Percentiles rank a stretch among this genome's conserved stretches.
Evolutionary conservation across 2,888 invertebrate species (phyloP).

Genomic region (Rhagophthalmus giganteus): DNA sequence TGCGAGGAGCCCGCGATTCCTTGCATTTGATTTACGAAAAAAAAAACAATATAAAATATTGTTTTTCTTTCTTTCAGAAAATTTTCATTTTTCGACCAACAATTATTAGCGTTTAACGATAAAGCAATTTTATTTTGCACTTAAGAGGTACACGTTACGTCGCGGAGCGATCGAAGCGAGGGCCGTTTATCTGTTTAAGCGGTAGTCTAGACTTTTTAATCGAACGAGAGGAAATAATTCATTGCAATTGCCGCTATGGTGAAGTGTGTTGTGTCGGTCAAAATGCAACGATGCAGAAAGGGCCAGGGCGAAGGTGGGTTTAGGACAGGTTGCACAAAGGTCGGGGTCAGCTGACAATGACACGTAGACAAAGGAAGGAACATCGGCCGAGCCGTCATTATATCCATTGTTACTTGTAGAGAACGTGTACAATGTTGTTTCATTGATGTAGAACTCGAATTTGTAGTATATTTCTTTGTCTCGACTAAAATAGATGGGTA

Average conservation of each 20-base stretch:
- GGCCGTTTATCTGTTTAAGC: too few relatives aligned
- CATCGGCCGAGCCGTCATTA: constrained; percentile 56
- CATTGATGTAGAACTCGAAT: constrained; percentile 35
- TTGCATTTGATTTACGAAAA: too few relatives aligned
- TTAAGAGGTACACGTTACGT: too few relatives aligned
- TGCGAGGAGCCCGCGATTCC: too few relatives aligned
- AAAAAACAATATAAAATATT: too few relatives aligned
- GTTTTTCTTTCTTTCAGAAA: too few relatives aligned
- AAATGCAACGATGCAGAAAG: constrained; percentile 57
- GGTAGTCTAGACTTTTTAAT: too few relatives aligned
- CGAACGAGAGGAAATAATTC: constrained; percentile 31
- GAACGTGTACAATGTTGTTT: constrained; percentile 50
- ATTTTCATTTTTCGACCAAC: too few relatives aligned
- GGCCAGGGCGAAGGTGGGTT: constrained; percentile 43
- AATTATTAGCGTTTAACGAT: too few relatives aligned
- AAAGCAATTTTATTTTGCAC: too few relatives aligned
- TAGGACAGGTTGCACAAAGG: constrained; percentile 53
- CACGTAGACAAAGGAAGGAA: constrained; percentile 80
- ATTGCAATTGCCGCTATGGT: constrained; percentile 33
- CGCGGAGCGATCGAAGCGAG: too few relatives aligned
- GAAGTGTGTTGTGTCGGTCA: constrained; percentile 53
- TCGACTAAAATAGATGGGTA: constrained; percentile 29
- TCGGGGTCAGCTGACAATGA: constrained; percentile 63
- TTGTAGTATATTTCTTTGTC: constrained; percentile 28
- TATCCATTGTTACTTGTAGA: constrained; percentile 40